phyloP scores from a whole-genome alignment of 2,797 vertebrate genomes.

The Cyclopterus lumpus region DNA sequence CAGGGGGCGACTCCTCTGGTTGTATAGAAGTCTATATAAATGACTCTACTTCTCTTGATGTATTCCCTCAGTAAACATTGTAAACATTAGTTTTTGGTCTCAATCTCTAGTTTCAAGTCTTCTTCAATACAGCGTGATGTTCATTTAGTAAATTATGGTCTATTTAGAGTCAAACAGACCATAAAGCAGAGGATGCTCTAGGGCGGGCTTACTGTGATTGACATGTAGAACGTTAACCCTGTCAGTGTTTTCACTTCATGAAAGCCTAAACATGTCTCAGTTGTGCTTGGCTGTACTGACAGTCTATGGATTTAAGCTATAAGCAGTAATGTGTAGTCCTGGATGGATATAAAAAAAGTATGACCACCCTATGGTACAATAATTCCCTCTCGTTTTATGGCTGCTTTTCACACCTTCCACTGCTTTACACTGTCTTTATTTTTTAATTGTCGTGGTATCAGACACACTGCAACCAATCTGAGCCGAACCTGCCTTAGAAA shows the following conservation, averaged over 20 bases:
- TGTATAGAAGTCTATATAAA: not conserved
- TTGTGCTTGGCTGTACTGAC: not conserved
- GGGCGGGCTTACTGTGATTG: not conserved
- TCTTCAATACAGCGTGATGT: not conserved
- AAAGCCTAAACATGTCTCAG: no score
- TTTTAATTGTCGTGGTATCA: not conserved
- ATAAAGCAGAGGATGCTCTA: not conserved
- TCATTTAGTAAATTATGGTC: not conserved
- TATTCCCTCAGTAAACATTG: not conserved
- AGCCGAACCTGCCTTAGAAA: constrained; percentile 14
- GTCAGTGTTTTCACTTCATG: not conserved
- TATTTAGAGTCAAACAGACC: not conserved
- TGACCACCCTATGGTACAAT: not conserved
- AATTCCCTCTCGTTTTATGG: not conserved
- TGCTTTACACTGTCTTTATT: not conserved
- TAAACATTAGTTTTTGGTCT: not conserved
- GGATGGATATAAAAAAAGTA: not conserved
- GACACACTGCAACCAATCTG: constrained; percentile 37
- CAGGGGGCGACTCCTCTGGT: not conserved
- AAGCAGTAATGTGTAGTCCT: not conserved
- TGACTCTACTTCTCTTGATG: not conserved
- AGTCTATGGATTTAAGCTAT: not conserved
- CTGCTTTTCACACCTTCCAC: not conserved
- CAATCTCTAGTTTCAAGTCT: not conserved
- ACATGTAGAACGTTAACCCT: not conserved